Evolutionary conservation across 2,113 vertebrate species (phyloP), one percentile per base, ranked within the genome.

Genomic region (Psophia crepitans): DNA sequence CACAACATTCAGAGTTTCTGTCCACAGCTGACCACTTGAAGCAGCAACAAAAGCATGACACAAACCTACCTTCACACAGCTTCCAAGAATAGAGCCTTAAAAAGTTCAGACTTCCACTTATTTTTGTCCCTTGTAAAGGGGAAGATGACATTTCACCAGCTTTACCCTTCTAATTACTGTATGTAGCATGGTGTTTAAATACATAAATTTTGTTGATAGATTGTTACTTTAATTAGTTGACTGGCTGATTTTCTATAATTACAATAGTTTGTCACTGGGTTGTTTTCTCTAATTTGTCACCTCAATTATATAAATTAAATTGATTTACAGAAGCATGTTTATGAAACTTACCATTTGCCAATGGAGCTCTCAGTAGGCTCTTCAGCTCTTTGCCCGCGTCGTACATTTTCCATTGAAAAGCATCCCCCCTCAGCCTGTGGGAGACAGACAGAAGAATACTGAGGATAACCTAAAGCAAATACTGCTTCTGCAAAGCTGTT

Each of bases 221-320:
- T 33, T 83, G 65, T 48, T 79, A 68, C 66, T 81, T 86, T 84
- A 96, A 58, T 96, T 71, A 96, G 56, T 74, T 87, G 74, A 89
- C 53, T 80, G 60, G 58, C 70, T 97, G 74, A 81, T 97, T 96
- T 87, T 83, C 76, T 68, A 13, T 96, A 95, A 97, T 96, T 96
- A 75, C 87, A 94, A 49, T 60, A 71, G 58, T 93, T 92, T 77
- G 70, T 77, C 92, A 70, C 77, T 9, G n/a, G 33, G 65, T 66
- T 94, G 87, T 80, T 96, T 82, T 39, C 91, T 60, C 87, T 83
- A 81, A 96, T 91, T 92, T 73, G 63, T 60, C 49, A 2, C 77
- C 89, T 76, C 89, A 32, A 60, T 94, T 87, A 60, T 6, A 68
- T 26, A 68, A 91, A 92, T 43, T 14, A 56, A 54, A 54, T 46